Evolutionary conservation across 2,797 vertebrate genomes (phyloP).

Genomic region (Geotrypetes seraphini): DNA sequence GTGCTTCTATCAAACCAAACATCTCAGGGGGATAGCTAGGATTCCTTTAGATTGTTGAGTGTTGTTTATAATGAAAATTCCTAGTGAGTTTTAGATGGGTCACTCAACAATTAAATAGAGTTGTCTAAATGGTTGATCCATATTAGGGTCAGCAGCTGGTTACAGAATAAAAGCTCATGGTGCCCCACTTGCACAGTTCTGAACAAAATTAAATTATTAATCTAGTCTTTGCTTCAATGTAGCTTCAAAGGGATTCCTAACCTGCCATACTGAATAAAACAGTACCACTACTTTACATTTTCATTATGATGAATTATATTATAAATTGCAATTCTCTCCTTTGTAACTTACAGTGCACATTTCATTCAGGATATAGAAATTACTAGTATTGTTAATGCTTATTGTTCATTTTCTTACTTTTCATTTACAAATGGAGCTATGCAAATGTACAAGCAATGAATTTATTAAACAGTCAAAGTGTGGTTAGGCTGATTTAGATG

Average conservation of each 20-base stretch:
- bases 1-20: slow-evolving; percentile 43
- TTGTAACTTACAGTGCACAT: slow-evolving; percentile 36
- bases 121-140: slow-evolving; percentile 86
- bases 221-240: slow-evolving; percentile 82
- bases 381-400: slow-evolving; percentile 34
- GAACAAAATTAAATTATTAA: slow-evolving; percentile 97
- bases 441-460: no score
- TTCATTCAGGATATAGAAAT: slow-evolving; percentile 48
- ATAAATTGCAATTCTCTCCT: slow-evolving; percentile 89
- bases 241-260: slow-evolving; percentile 90
- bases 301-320: slow-evolving; percentile 91
- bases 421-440: no score
- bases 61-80: slow-evolving; percentile 56
- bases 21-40: slow-evolving; percentile 36
- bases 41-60: slow-evolving; percentile 36
- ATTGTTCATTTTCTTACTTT: slow-evolving; percentile 36
- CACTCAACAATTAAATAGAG: slow-evolving; percentile 82
- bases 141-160: slow-evolving; percentile 88
- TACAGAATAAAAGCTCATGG: slow-evolving; percentile 54
- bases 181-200: slow-evolving; percentile 64
- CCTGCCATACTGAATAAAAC: slow-evolving; percentile 95
- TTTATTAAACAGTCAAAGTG: no score
- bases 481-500: no score
- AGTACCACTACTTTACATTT: slow-evolving; percentile 96
- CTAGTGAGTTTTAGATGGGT: slow-evolving; percentile 55